Evolutionary conservation across 2,113 vertebrate genomes (phyloP), one percentile per base, ranked within the genome.

Genomic region (Centropus bengalensis): DNA sequence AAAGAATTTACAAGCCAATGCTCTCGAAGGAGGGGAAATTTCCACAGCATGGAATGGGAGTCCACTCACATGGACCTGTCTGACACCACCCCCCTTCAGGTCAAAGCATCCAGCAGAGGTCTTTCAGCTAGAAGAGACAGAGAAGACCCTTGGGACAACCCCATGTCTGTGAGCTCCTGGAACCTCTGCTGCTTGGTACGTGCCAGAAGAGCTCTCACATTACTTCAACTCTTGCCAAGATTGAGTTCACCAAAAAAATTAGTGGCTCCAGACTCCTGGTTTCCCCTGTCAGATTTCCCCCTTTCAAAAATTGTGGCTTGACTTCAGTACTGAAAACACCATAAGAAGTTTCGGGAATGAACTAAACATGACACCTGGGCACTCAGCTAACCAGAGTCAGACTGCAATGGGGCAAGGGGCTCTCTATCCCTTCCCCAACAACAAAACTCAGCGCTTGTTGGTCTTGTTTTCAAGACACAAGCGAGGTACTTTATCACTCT

Each of bases 1-100:
- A 16, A 24, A 38, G 22, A n/a, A 33, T 40, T 32, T n/a, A 28
- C 8, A 54, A 69, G 7, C 19, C 24, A 22, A 3, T 1, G 3
- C 36, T 67, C 32, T 75, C 40, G 0, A 0, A 75, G 40, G 14
- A 83, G 5, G 10, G 17, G 45, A 67, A 1, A 0, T 42, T 26
- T 77, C 15, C 49, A 17, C 30, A 49, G 32, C 44, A 66, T 0
- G 0, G 30, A 75, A 69, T 2, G 8, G 68, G 64, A 70, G 42
- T 21, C 45, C n/a, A 27, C 11, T 9, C 14, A 20, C 3, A 2
- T 3, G 4, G 40, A 49, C 33, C 16, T 9, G 17, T 30, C 36
- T 1, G 4, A 26, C 4, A 42, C 13, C 33, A 86, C 6, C 14
- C 52, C 12, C 10, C 28, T 11, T 18, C 18, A 47, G n/a, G 16